Evolutionary conservation across 23 tunicate genomes (phyloP).

Genomic region (Oikopleura dioica): DNA sequence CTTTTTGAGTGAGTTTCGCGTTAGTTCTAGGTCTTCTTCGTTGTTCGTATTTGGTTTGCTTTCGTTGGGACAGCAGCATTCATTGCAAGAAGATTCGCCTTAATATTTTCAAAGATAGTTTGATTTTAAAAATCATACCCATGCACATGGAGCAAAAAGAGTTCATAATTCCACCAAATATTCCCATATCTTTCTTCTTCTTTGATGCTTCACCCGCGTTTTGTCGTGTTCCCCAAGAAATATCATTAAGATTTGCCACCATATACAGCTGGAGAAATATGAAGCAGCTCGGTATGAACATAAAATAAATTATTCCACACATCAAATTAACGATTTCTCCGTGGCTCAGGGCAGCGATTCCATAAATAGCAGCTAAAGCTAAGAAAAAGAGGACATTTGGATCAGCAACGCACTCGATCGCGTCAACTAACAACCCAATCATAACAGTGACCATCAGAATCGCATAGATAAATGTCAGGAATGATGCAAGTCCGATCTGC

Average conservation of each 20-base stretch:
- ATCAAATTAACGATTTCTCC: neutral
- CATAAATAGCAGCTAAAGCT: slow-evolving; percentile 53
- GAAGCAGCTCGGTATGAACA: neutral
- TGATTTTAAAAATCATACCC: too few species aligned
- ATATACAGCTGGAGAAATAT: neutral
- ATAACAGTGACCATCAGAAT: slow-evolving; percentile 85
- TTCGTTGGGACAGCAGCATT: neutral
- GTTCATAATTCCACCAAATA: neutral
- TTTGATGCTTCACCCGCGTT: neutral
- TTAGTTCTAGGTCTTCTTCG: neutral
- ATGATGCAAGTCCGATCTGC: slow-evolving; percentile 62
- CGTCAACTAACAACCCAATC: slow-evolving; percentile 44
- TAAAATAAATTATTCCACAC: neutral
- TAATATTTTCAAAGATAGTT: too few species aligned
- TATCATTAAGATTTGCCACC: neutral
- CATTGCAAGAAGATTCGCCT: neutral
- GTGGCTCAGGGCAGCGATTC: neutral
- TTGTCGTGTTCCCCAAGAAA: slow-evolving; percentile 9
- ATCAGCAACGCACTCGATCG: slow-evolving; percentile 35
- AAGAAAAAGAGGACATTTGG: slow-evolving; percentile 63
- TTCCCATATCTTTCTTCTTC: slow-evolving; percentile 8
- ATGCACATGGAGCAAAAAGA: neutral
- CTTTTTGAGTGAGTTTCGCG: neutral
- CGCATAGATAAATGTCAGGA: slow-evolving; percentile 61
- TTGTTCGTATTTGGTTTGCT: neutral